Evolutionary conservation across 2,797 vertebrate species (phyloP).

Genomic region (Enoplosus armatus): DNA sequence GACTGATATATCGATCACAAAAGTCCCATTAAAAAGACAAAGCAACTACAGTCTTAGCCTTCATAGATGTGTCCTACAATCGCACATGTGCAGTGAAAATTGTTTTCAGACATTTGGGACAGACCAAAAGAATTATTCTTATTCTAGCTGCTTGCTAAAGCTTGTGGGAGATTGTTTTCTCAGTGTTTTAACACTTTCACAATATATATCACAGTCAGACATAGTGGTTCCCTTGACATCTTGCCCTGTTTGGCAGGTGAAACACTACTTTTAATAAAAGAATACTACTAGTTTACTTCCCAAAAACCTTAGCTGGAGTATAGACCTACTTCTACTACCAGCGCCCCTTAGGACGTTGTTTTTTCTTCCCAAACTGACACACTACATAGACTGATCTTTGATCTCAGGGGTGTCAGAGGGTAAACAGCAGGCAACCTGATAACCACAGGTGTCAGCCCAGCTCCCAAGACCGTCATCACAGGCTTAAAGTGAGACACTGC

Average conservation of each 20-base stretch:
- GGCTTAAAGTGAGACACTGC: constrained; percentile 56
- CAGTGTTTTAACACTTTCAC: constrained; percentile 19
- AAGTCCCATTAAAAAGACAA: constrained; percentile 18
- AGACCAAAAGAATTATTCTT: not conserved
- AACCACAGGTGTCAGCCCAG: constrained; percentile 44
- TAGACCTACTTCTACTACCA: constrained; percentile 12
- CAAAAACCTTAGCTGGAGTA: constrained; percentile 13
- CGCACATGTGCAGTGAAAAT: constrained; percentile 7
- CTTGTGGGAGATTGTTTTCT: constrained; percentile 11
- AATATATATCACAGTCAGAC: constrained; percentile 13
- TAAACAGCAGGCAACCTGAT: constrained; percentile 59
- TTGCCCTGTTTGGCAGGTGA: constrained; percentile 4
- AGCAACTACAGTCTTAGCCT: not conserved
- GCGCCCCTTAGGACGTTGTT: not conserved
- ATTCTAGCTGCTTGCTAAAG: constrained; percentile 9
- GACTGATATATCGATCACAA: not conserved
- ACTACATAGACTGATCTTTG: constrained; percentile 50
- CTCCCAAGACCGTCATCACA: constrained; percentile 14
- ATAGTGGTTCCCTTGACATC: constrained; percentile 7
- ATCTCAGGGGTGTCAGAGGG: constrained; percentile 55
- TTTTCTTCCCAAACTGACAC: constrained; percentile 27
- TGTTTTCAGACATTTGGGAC: constrained; percentile 16
- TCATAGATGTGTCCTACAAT: not conserved
- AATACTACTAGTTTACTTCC: constrained; percentile 13
- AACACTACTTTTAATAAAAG: constrained; percentile 42